Evolutionary conservation across 2,797 vertebrate genomes (phyloP).

Genomic region (Rallus crepitans): DNA sequence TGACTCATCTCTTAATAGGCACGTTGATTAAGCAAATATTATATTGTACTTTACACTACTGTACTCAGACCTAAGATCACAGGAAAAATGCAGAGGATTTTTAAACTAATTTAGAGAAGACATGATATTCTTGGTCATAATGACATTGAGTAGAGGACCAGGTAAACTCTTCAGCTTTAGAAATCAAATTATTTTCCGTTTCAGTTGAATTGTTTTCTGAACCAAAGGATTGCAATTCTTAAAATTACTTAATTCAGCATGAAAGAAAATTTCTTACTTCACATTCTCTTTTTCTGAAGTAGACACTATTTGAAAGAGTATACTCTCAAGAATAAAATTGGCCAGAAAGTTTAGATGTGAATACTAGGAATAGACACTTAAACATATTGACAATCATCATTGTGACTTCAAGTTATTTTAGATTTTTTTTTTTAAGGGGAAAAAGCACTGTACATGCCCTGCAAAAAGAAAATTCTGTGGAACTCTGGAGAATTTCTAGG

Average conservation of each 20-base stretch:
- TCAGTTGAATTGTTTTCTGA: neutral
- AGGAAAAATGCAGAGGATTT: neutral
- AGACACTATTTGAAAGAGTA: neutral
- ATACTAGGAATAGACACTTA: neutral
- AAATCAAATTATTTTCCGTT: neutral
- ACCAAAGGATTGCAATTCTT: neutral
- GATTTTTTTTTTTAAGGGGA: accelerated
- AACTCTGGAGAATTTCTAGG: neutral
- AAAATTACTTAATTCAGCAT: neutral
- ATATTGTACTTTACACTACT: neutral
- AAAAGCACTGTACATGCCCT: neutral
- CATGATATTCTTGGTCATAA: neutral
- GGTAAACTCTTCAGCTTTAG: neutral
- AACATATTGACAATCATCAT: neutral
- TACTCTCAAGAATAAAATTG: neutral
- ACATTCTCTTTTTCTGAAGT: neutral
- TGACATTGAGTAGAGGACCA: neutral
- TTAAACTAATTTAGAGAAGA: neutral
- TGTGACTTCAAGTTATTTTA: neutral
- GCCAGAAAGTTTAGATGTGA: neutral
- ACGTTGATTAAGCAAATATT: neutral
- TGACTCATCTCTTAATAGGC: neutral
- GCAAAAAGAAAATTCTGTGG: neutral
- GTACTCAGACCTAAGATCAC: neutral
- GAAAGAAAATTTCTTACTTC: neutral